Evolutionary conservation across 2,797 vertebrate genomes (phyloP), one percentile per base, ranked within the genome.

Genomic region (Acanthopagrus latus): DNA sequence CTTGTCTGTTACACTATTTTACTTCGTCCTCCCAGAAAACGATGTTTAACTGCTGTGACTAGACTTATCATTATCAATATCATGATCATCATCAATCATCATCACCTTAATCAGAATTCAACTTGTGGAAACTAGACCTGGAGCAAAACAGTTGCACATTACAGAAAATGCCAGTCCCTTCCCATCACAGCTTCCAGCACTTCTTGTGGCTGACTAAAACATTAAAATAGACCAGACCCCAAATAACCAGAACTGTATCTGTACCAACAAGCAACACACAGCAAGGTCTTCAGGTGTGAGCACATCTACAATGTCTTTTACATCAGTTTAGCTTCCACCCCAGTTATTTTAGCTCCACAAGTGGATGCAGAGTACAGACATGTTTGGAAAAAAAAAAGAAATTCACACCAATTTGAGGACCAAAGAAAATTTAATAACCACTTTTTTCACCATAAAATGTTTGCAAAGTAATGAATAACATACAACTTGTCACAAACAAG

Each of bases 341-440:
- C 13, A 9, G 16, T 8, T 2, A 56, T 27, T 58, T 52, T 3
- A 27, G 56, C 55, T 3, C 0, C 20, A 41, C 14, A 44, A 12
- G 8, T 25, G 10, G 13, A 52, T 33, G 5, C 9, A 57, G 10
- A 46, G 13, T 14, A 64, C 7, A 64, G 6, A 13, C 25, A n/a
- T 3, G 17, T 4, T 27, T 33, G 5, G n/a, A 71, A 2, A 33
- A 78, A 3, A 67, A 17, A 1, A 57, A 77, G 13, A 84, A 46
- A 64, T n/a, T 11, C 25, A 70, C 47, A 65, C n/a, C 4, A 57
- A 17, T 14, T 72, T 3, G 10, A 78, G 59, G 38, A 17, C 73
- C 73, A 82, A 33, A 84, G 79, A 72, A 79, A 69, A 60, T 90
- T 91, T 91, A 89, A 87, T 93, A 65, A 69, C 18, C 43, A 65